Conservation (phyloP, 1,140 invertebrate genomes). For the Neelides sp. region DNA sequence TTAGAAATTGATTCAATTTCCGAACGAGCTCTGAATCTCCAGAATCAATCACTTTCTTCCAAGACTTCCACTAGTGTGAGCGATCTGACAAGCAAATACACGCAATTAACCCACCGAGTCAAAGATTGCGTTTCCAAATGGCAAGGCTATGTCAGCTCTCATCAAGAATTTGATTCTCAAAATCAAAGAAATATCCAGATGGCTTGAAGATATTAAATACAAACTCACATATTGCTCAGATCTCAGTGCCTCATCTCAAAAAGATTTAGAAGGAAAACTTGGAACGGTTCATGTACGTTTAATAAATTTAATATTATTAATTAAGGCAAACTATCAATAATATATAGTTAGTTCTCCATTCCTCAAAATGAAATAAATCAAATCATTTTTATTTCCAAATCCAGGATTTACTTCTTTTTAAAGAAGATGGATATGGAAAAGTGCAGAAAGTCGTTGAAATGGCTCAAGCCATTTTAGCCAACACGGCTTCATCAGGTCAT, state of each 20-base stretch:
- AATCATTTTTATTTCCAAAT: too few species aligned
- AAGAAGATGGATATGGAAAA: slow-evolving; percentile 81
- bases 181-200: slow-evolving; percentile 63
- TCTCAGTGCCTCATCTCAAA: slow-evolving; percentile 61
- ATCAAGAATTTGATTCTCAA: slow-evolving; percentile 74
- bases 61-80: slow-evolving; percentile 34
- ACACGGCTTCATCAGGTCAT: slow-evolving; percentile 77
- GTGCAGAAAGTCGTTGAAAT: slow-evolving; percentile 73
- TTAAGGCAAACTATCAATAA: neutral
- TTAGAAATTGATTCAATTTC: slow-evolving; percentile 83
- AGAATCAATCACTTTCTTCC: slow-evolving; percentile 42
- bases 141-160: slow-evolving; percentile 79
- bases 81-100: slow-evolving; percentile 83
- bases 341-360: neutral
- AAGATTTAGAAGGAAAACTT: slow-evolving; percentile 72
- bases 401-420: slow-evolving; percentile 69
- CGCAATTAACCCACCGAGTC: slow-evolving; percentile 73
- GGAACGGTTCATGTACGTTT: slow-evolving; percentile 49
- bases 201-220: slow-evolving; percentile 70
- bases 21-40: slow-evolving; percentile 73
- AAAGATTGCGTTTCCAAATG: slow-evolving; percentile 56
- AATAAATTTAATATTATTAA: slow-evolving; percentile 1
- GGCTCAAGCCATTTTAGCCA: slow-evolving; percentile 80
- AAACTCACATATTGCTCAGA: slow-evolving; percentile 75
- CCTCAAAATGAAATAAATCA: slow-evolving; percentile 1